Percentiles rank a stretch among this genome's conserved stretches.
These are phyloP conservation scores for Dendroctonus ponderosae DNA, from an alignment of 1,140 invertebrate genomes.

Conservation along the genomic window DNA sequence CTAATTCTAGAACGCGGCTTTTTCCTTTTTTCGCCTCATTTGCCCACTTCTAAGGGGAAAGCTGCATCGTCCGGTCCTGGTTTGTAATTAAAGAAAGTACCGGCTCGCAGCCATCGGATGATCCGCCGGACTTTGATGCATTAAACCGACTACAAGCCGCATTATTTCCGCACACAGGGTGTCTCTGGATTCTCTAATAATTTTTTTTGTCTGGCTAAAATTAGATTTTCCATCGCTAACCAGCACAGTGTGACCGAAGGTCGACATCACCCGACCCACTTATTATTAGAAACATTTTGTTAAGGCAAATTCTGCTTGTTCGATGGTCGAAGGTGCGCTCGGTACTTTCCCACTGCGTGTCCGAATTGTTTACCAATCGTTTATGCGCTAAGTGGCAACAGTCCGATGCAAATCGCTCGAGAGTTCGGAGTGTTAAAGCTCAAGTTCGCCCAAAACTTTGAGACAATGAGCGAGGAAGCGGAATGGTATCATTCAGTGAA, in stretches of 20 bases:
- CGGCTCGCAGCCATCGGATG: constrained; percentile 1
- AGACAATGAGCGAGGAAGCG: constrained; percentile 21
- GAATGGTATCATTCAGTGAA: constrained; percentile 26
- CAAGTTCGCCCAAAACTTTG: no score
- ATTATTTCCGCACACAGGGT: background rate
- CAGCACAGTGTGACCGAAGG: background rate
- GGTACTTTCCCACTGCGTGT: background rate
- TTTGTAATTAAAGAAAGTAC: constrained; percentile 8
- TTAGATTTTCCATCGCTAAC: background rate
- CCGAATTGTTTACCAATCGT: background rate
- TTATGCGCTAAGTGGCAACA: background rate
- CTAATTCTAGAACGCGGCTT: no score
- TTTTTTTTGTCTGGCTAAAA: background rate
- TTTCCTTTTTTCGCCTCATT: no score
- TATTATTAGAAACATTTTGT: constrained; percentile 6
- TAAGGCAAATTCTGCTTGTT: no score
- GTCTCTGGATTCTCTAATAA: background rate
- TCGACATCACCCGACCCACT: constrained; percentile 8
- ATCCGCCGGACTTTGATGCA: constrained; percentile 1
- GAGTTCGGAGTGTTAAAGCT: no score
- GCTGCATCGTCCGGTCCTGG: background rate
- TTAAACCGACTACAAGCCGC: constrained; percentile 1
- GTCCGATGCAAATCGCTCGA: background rate
- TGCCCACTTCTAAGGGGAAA: no score
- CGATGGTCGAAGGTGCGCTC: background rate